A percentile compares a stretch with the other conserved stretches of the same genome.
phyloP scores from a whole-genome alignment of 2,888 invertebrate species.

The Lumbricus terrestris region DNA sequence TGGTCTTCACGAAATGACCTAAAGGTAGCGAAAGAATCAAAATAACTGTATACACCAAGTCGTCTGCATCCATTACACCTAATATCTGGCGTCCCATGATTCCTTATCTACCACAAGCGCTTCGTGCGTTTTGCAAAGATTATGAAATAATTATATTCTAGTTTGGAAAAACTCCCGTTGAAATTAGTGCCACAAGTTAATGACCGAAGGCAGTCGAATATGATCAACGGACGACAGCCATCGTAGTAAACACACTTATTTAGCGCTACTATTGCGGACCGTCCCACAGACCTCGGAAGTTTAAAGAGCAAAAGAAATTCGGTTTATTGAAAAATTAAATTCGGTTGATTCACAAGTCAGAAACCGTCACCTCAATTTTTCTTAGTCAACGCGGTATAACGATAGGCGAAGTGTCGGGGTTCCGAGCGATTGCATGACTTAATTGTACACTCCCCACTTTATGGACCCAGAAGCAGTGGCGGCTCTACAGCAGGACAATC shows the following conservation, averaged over 20 bases:
- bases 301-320: background rate
- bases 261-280: background rate
- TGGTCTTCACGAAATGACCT: constrained; percentile 44
- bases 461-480: too few relatives aligned
- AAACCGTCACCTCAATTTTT: too few relatives aligned
- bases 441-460: too few relatives aligned
- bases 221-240: background rate
- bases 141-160: background rate
- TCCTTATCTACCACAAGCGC: background rate
- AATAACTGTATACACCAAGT: constrained; percentile 47
- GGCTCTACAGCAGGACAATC: too few relatives aligned
- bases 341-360: too few relatives aligned
- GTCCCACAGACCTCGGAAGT: background rate
- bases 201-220: too few relatives aligned
- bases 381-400: too few relatives aligned
- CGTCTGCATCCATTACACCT: constrained; percentile 39
- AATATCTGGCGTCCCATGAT: background rate
- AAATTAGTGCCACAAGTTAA: background rate
- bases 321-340: background rate
- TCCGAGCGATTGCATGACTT: too few relatives aligned
- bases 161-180: background rate
- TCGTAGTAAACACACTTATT: background rate
- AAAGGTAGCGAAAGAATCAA: constrained; percentile 46
- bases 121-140: background rate
- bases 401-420: too few relatives aligned